Evolutionary conservation across 2,888 invertebrate species (phyloP).

Genomic region (Pyrochroa serraticornis): DNA sequence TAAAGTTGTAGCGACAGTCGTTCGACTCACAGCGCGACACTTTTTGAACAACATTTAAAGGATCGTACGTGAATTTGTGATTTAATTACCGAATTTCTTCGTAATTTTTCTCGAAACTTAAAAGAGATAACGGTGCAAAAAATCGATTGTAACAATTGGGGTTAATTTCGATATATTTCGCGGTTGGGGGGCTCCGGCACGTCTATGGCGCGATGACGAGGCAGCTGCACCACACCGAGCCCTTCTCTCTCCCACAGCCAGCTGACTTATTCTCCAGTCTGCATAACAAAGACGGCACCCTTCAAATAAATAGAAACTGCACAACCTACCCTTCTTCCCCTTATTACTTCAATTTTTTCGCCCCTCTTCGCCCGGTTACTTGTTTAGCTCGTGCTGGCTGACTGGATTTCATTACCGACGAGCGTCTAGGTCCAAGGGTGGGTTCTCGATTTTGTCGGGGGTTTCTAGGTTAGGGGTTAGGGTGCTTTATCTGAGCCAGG

Average conservation of each 20-base stretch:
- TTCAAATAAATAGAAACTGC: constrained; percentile 49
- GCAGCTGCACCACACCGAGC: constrained; percentile 42
- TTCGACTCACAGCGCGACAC: too few relatives aligned
- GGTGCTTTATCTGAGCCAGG: constrained; percentile 24
- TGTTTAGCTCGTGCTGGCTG: constrained; percentile 37
- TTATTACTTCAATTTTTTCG: constrained; percentile 43
- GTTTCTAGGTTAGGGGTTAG: constrained; percentile 28
- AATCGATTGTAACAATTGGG: too few relatives aligned
- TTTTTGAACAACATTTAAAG: too few relatives aligned
- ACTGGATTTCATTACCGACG: constrained; percentile 32
- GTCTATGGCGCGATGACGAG: constrained; percentile 38
- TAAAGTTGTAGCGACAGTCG: too few relatives aligned
- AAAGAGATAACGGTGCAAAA: neutral
- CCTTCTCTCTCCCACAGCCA: constrained; percentile 48
- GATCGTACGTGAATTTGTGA: too few relatives aligned
- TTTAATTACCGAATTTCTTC: too few relatives aligned
- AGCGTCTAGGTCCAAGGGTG: constrained; percentile 36
- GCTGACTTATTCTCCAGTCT: constrained; percentile 58
- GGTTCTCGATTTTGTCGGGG: constrained; percentile 26
- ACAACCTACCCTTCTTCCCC: constrained; percentile 47
- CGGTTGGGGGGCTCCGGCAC: constrained; percentile 23
- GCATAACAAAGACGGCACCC: constrained; percentile 56
- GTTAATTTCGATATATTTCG: too few relatives aligned
- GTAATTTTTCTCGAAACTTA: neutral
- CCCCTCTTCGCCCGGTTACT: constrained; percentile 37